These are phyloP conservation scores for Boloria euphrosyne DNA, from an alignment of 2,888 invertebrate species.

Conservation along the genomic window DNA sequence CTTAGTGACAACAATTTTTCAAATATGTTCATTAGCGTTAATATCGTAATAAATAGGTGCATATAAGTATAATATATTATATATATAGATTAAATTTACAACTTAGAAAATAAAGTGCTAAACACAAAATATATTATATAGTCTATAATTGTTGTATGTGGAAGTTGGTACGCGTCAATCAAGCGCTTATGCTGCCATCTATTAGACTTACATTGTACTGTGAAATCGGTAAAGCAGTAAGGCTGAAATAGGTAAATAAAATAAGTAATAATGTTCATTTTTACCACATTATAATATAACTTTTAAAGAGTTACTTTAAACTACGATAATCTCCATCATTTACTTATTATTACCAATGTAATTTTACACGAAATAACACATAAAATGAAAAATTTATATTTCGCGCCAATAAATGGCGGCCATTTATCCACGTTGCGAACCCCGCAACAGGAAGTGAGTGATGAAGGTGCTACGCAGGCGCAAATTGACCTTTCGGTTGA, in stretches of 20 bases:
- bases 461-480: constrained; percentile 87
- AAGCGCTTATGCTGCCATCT: constrained; percentile 42
- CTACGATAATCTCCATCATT: not conserved
- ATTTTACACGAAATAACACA: not conserved
- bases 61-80: not conserved
- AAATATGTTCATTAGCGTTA: too few species aligned
- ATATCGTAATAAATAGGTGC: too few species aligned
- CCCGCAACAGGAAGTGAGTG: constrained; percentile 81
- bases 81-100: not conserved
- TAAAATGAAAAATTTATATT: constrained; percentile 48
- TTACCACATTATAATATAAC: not conserved
- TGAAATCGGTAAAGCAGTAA: constrained; percentile 45
- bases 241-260: not conserved
- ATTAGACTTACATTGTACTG: constrained; percentile 1
- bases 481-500: constrained; percentile 89
- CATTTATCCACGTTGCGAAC: constrained; percentile 75
- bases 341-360: not conserved
- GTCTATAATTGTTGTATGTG: constrained; percentile 25
- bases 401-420: constrained; percentile 65
- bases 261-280: not conserved
- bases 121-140: not conserved
- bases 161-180: constrained; percentile 38
- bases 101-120: not conserved
- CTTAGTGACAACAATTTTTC: too few species aligned
- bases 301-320: not conserved